These are phyloP conservation scores for Troides oblongomaculatus DNA, from an alignment of 2,888 invertebrate species.

Conservation along the genomic window DNA sequence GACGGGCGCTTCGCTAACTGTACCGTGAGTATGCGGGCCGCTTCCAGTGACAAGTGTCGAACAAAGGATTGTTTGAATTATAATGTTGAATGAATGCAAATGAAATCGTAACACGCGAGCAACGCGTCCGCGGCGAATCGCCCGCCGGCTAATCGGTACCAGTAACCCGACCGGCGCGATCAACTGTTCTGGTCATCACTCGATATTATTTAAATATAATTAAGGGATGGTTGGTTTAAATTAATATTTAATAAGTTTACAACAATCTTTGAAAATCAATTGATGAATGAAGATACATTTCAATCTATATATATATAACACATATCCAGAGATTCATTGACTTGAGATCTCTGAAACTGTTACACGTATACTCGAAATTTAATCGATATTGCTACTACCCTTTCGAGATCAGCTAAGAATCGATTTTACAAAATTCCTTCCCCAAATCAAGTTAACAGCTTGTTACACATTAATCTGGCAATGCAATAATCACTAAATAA, in stretches of 20 bases:
- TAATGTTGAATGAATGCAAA: slow-evolving; percentile 41
- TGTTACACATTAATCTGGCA: no score
- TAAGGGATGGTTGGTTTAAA: background rate
- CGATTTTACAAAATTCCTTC: no score
- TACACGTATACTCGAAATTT: no score
- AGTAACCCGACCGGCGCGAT: background rate
- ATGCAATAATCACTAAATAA: no score
- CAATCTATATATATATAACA: background rate
- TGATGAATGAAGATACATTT: background rate
- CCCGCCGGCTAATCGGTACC: slow-evolving; percentile 31
- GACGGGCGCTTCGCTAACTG: slow-evolving; percentile 43
- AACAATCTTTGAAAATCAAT: background rate
- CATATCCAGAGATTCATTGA: no score
- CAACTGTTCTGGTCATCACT: slow-evolving; percentile 2
- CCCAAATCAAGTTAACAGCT: no score
- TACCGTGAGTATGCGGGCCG: slow-evolving; percentile 45
- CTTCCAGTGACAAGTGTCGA: slow-evolving; percentile 35
- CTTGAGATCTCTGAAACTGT: no score
- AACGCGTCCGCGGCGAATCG: slow-evolving; percentile 33
- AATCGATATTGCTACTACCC: no score
- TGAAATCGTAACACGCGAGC: slow-evolving; percentile 34
- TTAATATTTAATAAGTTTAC: background rate
- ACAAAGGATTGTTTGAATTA: slow-evolving; percentile 41
- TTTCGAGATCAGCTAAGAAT: no score
- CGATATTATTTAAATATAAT: slow-evolving; percentile 6